phyloP scores from a whole-genome alignment of 2,888 invertebrate genomes.

The Serrognathus titanus region DNA sequence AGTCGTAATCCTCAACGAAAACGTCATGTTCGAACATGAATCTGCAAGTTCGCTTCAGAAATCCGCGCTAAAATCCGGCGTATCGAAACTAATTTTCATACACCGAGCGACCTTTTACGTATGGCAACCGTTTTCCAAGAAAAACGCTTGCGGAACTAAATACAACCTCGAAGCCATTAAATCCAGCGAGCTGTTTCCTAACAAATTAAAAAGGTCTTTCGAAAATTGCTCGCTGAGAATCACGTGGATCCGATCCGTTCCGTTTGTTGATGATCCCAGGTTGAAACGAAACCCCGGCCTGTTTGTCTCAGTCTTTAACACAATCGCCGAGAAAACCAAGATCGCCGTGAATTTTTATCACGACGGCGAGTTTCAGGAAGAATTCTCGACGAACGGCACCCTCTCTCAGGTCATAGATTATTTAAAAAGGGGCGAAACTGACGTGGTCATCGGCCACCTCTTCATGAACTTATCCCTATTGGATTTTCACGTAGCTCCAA shows the following conservation, averaged over 20 bases:
- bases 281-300: conserved; percentile 3
- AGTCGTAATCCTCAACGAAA: too few relatives aligned
- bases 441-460: conserved; percentile 12
- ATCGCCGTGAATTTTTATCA: conserved; percentile 4
- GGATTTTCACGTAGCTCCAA: neutral
- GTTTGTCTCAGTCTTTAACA: conserved; percentile 10
- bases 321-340: neutral
- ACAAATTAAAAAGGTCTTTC: neutral
- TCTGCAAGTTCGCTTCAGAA: too few relatives aligned
- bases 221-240: conserved; percentile 8
- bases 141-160: neutral
- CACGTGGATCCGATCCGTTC: conserved; percentile 6
- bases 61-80: too few relatives aligned
- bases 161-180: neutral
- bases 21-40: too few relatives aligned
- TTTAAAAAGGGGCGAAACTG: conserved; percentile 1
- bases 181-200: neutral
- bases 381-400: conserved; percentile 13
- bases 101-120: too few relatives aligned
- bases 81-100: too few relatives aligned
- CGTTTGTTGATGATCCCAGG: conserved; percentile 5
- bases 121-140: neutral
- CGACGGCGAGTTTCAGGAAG: conserved; percentile 3
- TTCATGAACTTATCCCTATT: conserved; percentile 5
- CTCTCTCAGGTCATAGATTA: neutral